Evolutionary conservation across 2,888 invertebrate species (phyloP).

Genomic region (Leptinotarsa tumamoca): DNA sequence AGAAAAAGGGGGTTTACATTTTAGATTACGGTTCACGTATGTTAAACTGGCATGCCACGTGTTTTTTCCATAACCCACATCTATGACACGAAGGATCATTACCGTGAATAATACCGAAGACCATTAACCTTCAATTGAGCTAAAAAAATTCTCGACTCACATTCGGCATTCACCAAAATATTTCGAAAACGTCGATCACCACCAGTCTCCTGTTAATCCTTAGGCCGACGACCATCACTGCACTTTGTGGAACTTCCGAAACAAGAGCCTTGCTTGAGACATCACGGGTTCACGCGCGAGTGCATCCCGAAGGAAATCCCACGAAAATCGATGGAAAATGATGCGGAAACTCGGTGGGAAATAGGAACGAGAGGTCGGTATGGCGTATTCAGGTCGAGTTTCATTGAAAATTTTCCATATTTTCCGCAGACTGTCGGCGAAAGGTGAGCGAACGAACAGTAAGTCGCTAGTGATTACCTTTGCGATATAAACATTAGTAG

Average conservation of each 20-base stretch:
- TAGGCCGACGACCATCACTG: conserved; percentile 51
- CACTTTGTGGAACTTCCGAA: conserved; percentile 39
- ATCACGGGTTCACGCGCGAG: conserved; percentile 36
- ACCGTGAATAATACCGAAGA: background rate
- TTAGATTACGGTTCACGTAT: too few relatives aligned
- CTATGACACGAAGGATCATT: background rate
- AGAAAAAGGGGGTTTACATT: too few relatives aligned
- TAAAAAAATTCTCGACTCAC: conserved; percentile 20
- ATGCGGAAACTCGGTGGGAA: background rate
- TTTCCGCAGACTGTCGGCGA: conserved; percentile 17
- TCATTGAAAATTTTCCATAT: conserved; percentile 24
- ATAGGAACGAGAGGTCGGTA: too few relatives aligned
- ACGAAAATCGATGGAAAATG: conserved; percentile 25
- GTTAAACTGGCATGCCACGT: too few relatives aligned
- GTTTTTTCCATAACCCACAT: too few relatives aligned
- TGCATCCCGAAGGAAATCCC: conserved; percentile 1
- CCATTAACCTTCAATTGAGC: background rate
- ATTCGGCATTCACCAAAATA: conserved; percentile 34
- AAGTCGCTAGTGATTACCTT: conserved; percentile 28
- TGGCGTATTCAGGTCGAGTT: background rate
- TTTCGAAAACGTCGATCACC: conserved; percentile 51
- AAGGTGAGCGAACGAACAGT: conserved; percentile 32
- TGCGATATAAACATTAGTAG: conserved; percentile 37
- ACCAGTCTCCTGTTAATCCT: conserved; percentile 51
- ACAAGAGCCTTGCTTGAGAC: conserved; percentile 30